Evolutionary conservation across 2,113 vertebrate genomes (phyloP).

Genomic region (Sturnus vulgaris): DNA sequence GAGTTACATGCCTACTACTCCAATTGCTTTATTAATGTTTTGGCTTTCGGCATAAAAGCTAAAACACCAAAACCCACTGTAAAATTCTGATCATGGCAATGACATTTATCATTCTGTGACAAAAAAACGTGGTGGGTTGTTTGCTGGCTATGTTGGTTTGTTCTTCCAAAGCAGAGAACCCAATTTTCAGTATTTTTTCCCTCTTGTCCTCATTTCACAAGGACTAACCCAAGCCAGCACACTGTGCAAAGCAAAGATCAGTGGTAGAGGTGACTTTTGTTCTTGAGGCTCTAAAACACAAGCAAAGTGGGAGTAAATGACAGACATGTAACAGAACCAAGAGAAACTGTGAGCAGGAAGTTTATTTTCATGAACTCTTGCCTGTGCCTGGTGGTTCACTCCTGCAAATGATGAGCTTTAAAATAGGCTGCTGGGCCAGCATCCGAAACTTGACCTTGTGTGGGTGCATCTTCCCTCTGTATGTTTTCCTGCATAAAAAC

Average conservation of each 20-base stretch:
- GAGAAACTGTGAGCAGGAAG: background rate
- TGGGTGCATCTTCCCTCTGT: background rate
- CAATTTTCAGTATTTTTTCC: slow-evolving; percentile 5
- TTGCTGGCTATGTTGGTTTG: slow-evolving; percentile 12
- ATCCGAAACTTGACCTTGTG: background rate
- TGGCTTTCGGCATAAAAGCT: slow-evolving; percentile 63
- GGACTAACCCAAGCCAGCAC: background rate
- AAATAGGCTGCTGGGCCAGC: background rate
- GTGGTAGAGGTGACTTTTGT: background rate
- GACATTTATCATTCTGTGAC: slow-evolving; percentile 63
- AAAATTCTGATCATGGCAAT: slow-evolving; percentile 40
- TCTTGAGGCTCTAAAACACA: background rate
- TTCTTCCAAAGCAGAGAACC: background rate
- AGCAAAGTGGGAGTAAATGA: background rate
- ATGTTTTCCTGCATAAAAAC: background rate
- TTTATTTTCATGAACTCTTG: slow-evolving; percentile 7
- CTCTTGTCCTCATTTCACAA: background rate
- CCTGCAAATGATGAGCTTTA: background rate
- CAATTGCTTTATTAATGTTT: slow-evolving; percentile 69
- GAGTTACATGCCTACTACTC: slow-evolving; percentile 59
- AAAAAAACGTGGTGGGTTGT: slow-evolving; percentile 1
- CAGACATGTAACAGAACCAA: background rate
- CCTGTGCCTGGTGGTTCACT: background rate
- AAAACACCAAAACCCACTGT: slow-evolving; percentile 34
- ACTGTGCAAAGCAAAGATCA: background rate